phyloP scores from a whole-genome alignment of 2,797 vertebrate species.

The Steatocranus sp. region DNA sequence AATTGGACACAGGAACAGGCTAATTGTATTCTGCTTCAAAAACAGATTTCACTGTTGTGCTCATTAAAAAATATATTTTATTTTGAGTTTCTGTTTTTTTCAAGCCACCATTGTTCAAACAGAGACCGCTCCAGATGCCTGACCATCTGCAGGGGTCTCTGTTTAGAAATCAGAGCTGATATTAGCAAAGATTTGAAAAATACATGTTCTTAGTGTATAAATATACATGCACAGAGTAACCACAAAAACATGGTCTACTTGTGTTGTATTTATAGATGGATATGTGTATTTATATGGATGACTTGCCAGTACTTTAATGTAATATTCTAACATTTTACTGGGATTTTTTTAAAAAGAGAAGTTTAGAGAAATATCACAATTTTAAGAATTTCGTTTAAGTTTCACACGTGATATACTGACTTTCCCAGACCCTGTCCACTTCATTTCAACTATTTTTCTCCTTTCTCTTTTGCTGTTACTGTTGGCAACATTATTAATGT shows the following conservation, averaged over 20 bases:
- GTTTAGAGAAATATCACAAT: background rate
- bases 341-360: background rate
- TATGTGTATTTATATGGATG: background rate
- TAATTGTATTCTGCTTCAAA: background rate
- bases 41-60: background rate
- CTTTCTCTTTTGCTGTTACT: slow-evolving; percentile 25
- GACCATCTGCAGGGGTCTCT: background rate
- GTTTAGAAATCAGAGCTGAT: background rate
- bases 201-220: background rate
- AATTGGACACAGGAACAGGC: background rate
- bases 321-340: background rate
- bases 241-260: background rate
- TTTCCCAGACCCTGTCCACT: slow-evolving; percentile 10
- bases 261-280: background rate
- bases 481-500: slow-evolving; percentile 37
- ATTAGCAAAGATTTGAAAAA: background rate
- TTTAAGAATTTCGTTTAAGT: background rate
- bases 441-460: slow-evolving; percentile 36
- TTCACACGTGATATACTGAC: slow-evolving; percentile 18
- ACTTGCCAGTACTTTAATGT: background rate
- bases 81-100: background rate
- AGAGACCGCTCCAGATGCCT: background rate
- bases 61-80: background rate
- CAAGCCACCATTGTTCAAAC: background rate
- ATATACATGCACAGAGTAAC: background rate